Base-by-base conservation (phyloP, 2,797 vertebrate genomes). In the Myiotriccus ornatus region DNA sequence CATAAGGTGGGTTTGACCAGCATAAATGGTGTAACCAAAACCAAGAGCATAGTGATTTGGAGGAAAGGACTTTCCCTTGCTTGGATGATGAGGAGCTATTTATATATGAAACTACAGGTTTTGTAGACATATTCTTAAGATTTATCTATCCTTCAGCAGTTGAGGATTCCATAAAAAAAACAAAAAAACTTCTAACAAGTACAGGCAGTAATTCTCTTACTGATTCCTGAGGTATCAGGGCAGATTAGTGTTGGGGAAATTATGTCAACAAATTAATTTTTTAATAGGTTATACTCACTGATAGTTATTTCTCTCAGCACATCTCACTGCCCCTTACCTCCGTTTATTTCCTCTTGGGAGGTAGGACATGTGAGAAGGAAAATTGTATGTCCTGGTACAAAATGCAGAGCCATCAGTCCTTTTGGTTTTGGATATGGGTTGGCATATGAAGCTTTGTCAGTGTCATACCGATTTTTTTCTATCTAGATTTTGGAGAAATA, bases 161-260 rank as follows among this genome's bases (percentile, higher is more conserved):
- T 79, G 92, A 15, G 30, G 30, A 67, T 10, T 20, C 56, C 8
- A 7, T 87, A 5, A 64, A 88, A 76, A 44, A 32, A 27, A 7
- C 27, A 64, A 88, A 76, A 44, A 32, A 27, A 7, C 27, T 73
- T 56, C 25, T 32, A 35, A 25, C 57, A 67, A 74, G 60, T 57
- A 50, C 43, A 86, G 63, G 47, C 62, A 74, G 56, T 65, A 86
- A 73, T 88, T 87, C 39, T 91, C 43, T 68, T 85, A 37, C 32
- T 22, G 39, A 60, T 78, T 85, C 34, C 69, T 78, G 69, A 87
- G 76, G 46, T 91, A 27, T 12, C 3, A 3, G 43, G 28, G 28
- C 44, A 75, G 76, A 65, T 92, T 56, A 94, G 50, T 77, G 39
- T 57, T 89, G 74, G 75, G 82, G 55, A 88, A 92, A 91, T 91